Evolutionary conservation across 2,888 invertebrate genomes (phyloP).

Genomic region (Steinernema scapterisci): DNA sequence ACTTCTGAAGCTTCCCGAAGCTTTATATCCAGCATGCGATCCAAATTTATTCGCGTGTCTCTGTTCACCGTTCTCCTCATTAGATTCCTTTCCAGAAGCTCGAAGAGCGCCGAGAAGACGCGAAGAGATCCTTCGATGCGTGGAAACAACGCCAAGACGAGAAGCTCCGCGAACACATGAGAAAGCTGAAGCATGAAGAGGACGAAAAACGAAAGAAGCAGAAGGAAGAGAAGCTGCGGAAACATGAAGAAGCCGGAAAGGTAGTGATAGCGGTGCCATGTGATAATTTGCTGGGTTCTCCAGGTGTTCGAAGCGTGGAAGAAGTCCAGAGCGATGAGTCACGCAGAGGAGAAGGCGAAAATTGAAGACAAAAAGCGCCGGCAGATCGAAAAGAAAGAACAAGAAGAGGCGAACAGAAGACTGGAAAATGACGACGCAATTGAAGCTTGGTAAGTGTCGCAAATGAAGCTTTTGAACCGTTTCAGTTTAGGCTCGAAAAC

Average conservation of each 20-base stretch:
- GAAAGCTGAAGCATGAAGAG: not conserved
- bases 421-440: not conserved
- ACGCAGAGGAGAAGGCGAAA: not conserved
- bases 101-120: not conserved
- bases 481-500: not conserved
- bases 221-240: not conserved
- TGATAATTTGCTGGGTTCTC: no score
- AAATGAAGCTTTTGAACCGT: no score
- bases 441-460: not conserved
- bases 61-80: not conserved
- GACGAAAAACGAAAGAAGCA: slow-evolving; percentile 6
- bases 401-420: not conserved
- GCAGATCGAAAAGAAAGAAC: not conserved
- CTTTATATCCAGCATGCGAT: no score
- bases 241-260: slow-evolving; percentile 21
- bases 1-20: no score
- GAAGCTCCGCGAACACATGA: slow-evolving; percentile 22
- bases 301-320: slow-evolving; percentile 24
- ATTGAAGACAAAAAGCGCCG: not conserved
- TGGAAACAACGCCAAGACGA: slow-evolving; percentile 39
- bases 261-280: no score
- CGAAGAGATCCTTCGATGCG: slow-evolving; percentile 29
- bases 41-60: no score
- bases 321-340: not conserved
- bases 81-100: slow-evolving; percentile 4